A percentile compares a stretch with the other conserved stretches of the same genome.
phyloP scores from a whole-genome alignment of 2,113 vertebrate species.

The Hippocampus zosterae region DNA sequence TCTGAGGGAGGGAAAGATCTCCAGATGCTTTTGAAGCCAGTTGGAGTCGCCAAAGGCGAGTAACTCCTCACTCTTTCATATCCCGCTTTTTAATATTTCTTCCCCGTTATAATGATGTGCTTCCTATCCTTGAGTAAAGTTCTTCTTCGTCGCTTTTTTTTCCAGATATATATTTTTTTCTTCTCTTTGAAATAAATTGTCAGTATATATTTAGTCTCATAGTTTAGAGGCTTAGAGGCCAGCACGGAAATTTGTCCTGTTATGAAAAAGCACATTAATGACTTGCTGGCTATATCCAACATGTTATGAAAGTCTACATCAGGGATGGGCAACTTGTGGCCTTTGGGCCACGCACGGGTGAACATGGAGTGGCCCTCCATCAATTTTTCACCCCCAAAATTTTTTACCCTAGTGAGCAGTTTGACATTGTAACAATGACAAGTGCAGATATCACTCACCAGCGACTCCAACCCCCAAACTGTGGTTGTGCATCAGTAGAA shows the following conservation, averaged over 20 bases:
- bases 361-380: too few species aligned
- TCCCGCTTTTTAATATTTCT: conserved; percentile 69
- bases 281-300: conserved; percentile 24
- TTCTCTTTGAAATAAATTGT: conserved; percentile 74
- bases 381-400: too few species aligned
- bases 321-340: too few species aligned
- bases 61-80: conserved; percentile 65
- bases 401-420: too few species aligned
- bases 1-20: conserved; percentile 63
- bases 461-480: too few species aligned
- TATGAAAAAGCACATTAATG: conserved; percentile 60
- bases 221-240: conserved; percentile 67
- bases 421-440: too few species aligned
- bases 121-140: conserved; percentile 75
- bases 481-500: too few species aligned
- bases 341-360: too few species aligned
- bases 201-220: conserved; percentile 78
- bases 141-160: conserved; percentile 55
- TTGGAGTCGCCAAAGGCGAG: conserved; percentile 68
- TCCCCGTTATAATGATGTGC: conserved; percentile 72
- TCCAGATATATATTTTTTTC: conserved; percentile 61
- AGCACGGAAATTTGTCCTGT: conserved; percentile 62
- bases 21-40: conserved; percentile 66
- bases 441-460: too few species aligned
- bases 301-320: conserved; percentile 14